Conservation (phyloP, 2,113 vertebrate genomes). For the Pluvianellus socialis region DNA sequence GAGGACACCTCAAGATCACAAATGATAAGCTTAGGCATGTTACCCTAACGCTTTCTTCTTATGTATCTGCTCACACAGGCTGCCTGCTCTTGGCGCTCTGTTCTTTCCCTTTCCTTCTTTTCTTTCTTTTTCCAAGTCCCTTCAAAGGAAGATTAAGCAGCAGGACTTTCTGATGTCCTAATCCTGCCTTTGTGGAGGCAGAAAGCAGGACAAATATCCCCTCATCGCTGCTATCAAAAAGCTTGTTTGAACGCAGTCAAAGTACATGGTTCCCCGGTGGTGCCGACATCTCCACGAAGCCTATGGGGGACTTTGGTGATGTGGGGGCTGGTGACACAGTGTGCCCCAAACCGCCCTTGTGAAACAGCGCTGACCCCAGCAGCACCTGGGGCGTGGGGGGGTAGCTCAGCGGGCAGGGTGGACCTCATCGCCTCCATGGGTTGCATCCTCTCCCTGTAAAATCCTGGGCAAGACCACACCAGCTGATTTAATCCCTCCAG, state of each 20-base stretch:
- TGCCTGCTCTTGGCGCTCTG: fast-evolving
- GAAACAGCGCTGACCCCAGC: background rate
- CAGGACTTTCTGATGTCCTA: background rate
- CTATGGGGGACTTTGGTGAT: fast-evolving
- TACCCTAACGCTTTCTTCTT: background rate
- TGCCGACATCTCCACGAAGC: background rate
- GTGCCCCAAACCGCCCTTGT: fast-evolving
- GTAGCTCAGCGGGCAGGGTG: background rate
- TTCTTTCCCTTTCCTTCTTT: background rate
- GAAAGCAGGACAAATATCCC: background rate
- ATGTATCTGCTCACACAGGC: background rate
- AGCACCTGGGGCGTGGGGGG: fast-evolving
- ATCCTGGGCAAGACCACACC: fast-evolving
- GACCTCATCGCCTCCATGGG: background rate
- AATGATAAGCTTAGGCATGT: background rate
- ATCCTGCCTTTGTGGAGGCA: background rate
- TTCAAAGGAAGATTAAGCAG: background rate
- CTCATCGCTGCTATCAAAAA: background rate
- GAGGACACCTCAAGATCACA: background rate
- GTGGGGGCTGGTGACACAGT: fast-evolving
- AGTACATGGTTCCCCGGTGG: background rate
- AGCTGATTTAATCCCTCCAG: background rate
- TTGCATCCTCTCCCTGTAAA: background rate
- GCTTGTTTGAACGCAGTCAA: background rate
- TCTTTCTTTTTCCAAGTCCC: background rate